phyloP scores from a whole-genome alignment of 2,888 invertebrate species.

The Blastobasis adustella region DNA sequence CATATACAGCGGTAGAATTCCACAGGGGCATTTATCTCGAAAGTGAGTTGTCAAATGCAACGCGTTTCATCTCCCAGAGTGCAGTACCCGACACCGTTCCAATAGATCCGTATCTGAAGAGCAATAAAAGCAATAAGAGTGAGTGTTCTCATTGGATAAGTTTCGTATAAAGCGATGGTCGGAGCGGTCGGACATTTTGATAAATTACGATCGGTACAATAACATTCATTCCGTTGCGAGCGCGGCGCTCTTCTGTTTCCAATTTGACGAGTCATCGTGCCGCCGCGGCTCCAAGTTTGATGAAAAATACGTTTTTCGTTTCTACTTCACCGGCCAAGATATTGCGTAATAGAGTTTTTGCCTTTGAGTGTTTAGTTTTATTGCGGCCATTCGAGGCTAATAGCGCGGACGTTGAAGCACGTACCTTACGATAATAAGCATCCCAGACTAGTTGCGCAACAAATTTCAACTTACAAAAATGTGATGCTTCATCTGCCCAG shows the following conservation, averaged over 20 bases:
- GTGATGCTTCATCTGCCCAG: too few species aligned
- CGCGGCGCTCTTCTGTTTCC: conserved; percentile 41
- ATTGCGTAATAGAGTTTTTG: conserved; percentile 21
- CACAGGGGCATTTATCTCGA: conserved; percentile 16
- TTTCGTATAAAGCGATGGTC: conserved; percentile 23
- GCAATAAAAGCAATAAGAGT: conserved; percentile 40
- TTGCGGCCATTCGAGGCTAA: conserved; percentile 1
- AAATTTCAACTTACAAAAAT: too few species aligned
- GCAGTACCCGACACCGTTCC: conserved; percentile 21
- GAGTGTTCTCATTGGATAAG: conserved; percentile 40
- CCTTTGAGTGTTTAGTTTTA: conserved; percentile 17
- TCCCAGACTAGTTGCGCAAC: too few species aligned
- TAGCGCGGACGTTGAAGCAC: too few species aligned
- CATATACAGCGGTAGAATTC: conserved; percentile 39
- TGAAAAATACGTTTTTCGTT: conserved; percentile 44
- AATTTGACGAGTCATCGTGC: conserved; percentile 51
- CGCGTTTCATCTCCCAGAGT: conserved; percentile 37
- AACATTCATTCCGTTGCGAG: conserved; percentile 46
- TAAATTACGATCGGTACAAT: conserved; percentile 62
- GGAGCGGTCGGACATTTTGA: conserved; percentile 51
- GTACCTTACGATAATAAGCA: too few species aligned
- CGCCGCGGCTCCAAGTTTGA: conserved; percentile 27
- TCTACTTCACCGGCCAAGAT: conserved; percentile 28
- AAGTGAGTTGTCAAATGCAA: conserved; percentile 37
- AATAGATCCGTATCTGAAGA: conserved; percentile 44